These are phyloP conservation scores for Glossophaga mutica DNA, from an alignment of 2,797 vertebrate genomes.

Conservation along the genomic window DNA sequence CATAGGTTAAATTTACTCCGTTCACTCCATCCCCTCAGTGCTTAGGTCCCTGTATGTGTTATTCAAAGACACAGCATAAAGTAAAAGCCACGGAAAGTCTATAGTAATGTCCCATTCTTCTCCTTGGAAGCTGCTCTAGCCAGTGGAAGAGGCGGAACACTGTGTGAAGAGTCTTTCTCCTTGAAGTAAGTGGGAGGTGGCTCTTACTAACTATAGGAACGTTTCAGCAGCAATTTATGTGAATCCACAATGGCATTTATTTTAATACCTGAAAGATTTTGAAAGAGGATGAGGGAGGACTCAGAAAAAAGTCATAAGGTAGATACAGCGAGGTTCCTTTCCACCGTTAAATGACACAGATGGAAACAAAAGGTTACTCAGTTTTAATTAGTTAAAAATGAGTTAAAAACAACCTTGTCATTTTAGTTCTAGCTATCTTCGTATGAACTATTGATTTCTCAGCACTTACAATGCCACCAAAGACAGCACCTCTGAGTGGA, in stretches of 20 bases:
- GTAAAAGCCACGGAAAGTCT: background rate
- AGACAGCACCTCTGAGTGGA: background rate
- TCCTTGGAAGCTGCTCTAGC: background rate
- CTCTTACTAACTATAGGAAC: slow-evolving; percentile 26
- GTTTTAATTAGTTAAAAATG: background rate
- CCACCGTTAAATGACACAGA: background rate
- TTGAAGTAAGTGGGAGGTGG: background rate
- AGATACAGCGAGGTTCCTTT: background rate
- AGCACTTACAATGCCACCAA: slow-evolving; percentile 2
- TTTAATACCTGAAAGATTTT: slow-evolving; percentile 35
- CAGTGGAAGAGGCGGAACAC: background rate
- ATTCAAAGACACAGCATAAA: background rate
- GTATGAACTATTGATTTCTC: background rate
- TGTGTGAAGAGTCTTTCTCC: slow-evolving; percentile 6
- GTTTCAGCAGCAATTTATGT: slow-evolving; percentile 15
- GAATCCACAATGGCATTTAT: background rate
- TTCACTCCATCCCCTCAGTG: background rate
- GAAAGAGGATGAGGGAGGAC: background rate
- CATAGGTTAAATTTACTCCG: background rate
- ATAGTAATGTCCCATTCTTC: background rate
- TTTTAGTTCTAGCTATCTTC: slow-evolving; percentile 35
- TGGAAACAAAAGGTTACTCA: background rate
- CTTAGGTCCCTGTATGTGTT: background rate
- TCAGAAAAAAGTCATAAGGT: background rate
- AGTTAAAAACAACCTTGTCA: background rate